phyloP scores from a whole-genome alignment of 2,113 vertebrate genomes.

The Sapayoa aenigma region DNA sequence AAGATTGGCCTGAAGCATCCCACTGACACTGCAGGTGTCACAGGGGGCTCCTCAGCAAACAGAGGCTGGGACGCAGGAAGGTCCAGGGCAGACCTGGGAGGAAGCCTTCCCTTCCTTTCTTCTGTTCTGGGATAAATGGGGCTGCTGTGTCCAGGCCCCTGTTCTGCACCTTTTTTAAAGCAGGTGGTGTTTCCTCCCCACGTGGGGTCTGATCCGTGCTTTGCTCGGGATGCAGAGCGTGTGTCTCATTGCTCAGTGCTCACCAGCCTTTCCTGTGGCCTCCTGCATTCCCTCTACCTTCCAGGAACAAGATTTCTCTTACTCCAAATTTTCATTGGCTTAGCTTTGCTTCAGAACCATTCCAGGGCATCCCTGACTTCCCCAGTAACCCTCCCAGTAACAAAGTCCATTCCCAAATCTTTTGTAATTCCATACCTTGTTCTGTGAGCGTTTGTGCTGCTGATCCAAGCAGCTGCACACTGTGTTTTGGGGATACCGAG shows the following conservation, averaged over 20 bases:
- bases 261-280: background rate
- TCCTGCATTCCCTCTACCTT: background rate
- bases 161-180: background rate
- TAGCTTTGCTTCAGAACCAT: background rate
- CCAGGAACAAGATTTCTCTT: background rate
- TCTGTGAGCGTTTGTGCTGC: background rate
- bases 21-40: accelerated
- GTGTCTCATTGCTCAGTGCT: background rate
- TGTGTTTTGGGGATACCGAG: background rate
- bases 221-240: accelerated
- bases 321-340: background rate
- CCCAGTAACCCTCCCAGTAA: background rate
- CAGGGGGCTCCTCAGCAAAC: background rate
- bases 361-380: background rate
- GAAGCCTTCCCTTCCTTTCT: background rate
- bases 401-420: background rate
- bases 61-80: background rate
- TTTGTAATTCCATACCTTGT: accelerated
- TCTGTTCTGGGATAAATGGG: background rate
- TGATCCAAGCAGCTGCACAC: background rate
- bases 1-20: background rate
- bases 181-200: accelerated
- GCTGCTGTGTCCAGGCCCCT: background rate
- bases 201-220: accelerated
- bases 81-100: background rate